phyloP scores from a whole-genome alignment of 2,113 vertebrate species.

The Scortum barcoo region DNA sequence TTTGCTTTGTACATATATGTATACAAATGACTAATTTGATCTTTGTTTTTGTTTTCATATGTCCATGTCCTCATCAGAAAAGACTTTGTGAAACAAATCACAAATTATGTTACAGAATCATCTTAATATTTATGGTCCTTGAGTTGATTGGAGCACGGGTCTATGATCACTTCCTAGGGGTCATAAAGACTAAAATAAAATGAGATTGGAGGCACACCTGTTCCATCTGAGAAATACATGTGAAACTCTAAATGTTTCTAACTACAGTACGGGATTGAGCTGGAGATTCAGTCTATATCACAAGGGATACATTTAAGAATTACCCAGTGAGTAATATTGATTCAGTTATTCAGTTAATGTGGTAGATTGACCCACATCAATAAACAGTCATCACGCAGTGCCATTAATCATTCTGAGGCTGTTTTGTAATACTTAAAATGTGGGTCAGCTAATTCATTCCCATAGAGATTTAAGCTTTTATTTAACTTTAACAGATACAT shows the following conservation, averaged over 20 bases:
- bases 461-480: not conserved
- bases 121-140: conserved; percentile 3
- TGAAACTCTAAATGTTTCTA: conserved; percentile 6
- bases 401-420: not conserved
- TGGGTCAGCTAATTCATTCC: not conserved
- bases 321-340: not conserved
- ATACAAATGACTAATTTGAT: conserved; percentile 38
- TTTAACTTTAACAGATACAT: not conserved
- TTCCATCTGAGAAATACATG: not conserved
- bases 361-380: not conserved
- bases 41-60: conserved; percentile 33
- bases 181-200: conserved; percentile 24
- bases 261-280: not conserved
- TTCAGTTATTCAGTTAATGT: not conserved
- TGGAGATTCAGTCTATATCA: not conserved
- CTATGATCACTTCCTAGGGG: not conserved
- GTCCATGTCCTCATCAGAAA: conserved; percentile 14
- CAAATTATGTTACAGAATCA: conserved; percentile 21
- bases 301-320: not conserved
- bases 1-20: conserved; percentile 57
- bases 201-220: conserved; percentile 23
- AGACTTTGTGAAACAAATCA: conserved; percentile 39
- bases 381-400: not conserved
- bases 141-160: conserved; percentile 14
- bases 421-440: not conserved